Evolutionary conservation across 2,797 vertebrate genomes (phyloP).

Genomic region (Myotis daubentonii): DNA sequence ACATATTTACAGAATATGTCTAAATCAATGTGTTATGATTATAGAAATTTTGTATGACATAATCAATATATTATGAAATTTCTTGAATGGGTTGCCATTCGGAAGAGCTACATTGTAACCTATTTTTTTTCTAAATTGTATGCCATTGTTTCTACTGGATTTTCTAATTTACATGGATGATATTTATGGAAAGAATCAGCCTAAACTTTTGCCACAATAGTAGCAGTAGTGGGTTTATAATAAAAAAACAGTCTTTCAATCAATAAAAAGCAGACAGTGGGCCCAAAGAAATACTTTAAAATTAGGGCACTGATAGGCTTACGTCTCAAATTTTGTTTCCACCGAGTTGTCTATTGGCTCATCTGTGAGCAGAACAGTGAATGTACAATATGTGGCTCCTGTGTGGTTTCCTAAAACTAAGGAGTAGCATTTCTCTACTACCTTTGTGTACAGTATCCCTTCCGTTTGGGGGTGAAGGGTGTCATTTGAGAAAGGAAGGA

Average conservation of each 20-base stretch:
- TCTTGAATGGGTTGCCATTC: accelerated
- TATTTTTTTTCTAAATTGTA: background rate
- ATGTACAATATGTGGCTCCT: accelerated
- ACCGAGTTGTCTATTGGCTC: accelerated
- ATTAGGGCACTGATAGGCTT: no score
- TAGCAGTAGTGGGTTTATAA: background rate
- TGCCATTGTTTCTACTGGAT: background rate
- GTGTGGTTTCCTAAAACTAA: accelerated
- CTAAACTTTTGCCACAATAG: background rate
- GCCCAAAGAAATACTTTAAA: background rate
- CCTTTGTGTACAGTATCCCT: accelerated
- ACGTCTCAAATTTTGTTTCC: background rate
- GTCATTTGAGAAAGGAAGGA: background rate
- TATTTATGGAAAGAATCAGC: background rate
- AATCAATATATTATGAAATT: no score
- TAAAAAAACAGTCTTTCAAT: background rate
- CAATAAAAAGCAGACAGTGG: background rate
- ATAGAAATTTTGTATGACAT: background rate
- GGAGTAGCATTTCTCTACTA: accelerated
- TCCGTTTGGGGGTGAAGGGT: no score
- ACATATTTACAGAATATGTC: background rate
- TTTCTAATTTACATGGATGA: background rate
- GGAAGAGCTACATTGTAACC: background rate
- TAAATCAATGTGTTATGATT: background rate
- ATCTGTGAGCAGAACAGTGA: accelerated